Percentiles rank a stretch among this genome's conserved stretches.
These are phyloP conservation scores for Lacerta agilis DNA, from an alignment of 2,797 vertebrate genomes.

Conservation along the genomic window DNA sequence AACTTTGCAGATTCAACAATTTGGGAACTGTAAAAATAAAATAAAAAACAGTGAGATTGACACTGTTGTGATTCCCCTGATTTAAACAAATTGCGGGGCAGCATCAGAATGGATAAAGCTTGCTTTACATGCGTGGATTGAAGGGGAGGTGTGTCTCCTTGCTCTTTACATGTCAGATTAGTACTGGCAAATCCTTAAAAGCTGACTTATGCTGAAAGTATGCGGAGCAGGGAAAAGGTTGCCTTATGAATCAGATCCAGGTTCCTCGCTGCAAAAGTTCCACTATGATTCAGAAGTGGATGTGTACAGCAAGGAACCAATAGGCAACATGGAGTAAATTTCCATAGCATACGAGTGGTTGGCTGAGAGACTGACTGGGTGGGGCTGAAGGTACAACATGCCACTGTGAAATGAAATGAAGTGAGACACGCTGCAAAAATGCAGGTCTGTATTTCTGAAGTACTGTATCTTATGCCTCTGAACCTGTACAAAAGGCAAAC, in stretches of 20 bases:
- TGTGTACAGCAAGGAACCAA: background rate
- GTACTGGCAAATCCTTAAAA: slow-evolving; percentile 12
- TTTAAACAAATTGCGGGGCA: slow-evolving; percentile 6
- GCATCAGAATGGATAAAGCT: background rate
- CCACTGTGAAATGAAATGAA: background rate
- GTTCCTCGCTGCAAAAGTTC: background rate
- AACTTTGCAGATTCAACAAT: background rate
- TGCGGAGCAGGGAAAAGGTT: background rate
- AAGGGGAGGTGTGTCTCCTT: background rate
- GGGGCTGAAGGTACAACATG: background rate
- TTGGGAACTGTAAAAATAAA: background rate
- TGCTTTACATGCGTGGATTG: background rate
- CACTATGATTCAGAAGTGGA: background rate
- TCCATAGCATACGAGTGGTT: background rate
- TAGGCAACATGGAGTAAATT: background rate
- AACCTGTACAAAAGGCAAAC: background rate
- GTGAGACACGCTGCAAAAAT: slow-evolving; percentile 21
- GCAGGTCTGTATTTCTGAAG: background rate
- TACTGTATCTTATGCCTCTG: background rate
- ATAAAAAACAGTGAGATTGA: background rate
- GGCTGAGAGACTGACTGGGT: background rate
- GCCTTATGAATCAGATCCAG: background rate
- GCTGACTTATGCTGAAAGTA: slow-evolving; percentile 3
- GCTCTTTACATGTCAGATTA: slow-evolving; percentile 8
- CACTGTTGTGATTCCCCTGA: background rate